phyloP scores from a whole-genome alignment of 2,888 invertebrate species.

The Gymnoscelis rufifasciata region DNA sequence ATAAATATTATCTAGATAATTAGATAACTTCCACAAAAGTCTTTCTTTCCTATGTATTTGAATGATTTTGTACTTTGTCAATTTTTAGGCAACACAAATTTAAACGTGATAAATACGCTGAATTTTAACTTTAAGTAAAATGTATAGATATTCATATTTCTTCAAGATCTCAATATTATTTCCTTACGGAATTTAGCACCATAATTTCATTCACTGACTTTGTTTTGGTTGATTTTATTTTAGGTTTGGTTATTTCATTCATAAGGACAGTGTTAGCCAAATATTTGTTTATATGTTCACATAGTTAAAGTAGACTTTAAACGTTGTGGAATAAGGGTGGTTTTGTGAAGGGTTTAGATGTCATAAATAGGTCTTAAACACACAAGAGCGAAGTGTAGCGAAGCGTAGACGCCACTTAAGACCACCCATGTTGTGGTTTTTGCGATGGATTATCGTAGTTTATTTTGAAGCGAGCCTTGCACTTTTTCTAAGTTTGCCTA shows the following conservation, averaged over 20 bases:
- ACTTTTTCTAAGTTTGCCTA: slow-evolving; percentile 28
- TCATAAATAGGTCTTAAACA: slow-evolving; percentile 50
- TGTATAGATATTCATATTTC: too few species aligned
- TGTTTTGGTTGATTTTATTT: slow-evolving; percentile 38
- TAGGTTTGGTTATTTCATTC: slow-evolving; percentile 68
- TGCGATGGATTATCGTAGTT: slow-evolving; percentile 58
- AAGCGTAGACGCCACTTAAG: slow-evolving; percentile 66
- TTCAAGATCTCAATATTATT: too few species aligned
- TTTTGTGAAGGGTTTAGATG: slow-evolving; percentile 12
- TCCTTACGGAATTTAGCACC: slow-evolving; percentile 8
- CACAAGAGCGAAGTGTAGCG: slow-evolving; percentile 59
- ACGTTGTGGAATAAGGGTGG: not conserved
- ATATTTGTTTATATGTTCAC: slow-evolving; percentile 59
- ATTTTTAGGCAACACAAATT: too few species aligned
- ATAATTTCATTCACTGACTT: slow-evolving; percentile 17
- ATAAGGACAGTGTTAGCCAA: slow-evolving; percentile 65
- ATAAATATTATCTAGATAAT: too few species aligned
- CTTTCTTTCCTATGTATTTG: too few species aligned
- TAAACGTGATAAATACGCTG: too few species aligned
- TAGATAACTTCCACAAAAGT: too few species aligned
- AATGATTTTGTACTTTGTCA: too few species aligned
- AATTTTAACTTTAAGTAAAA: too few species aligned
- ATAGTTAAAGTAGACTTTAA: slow-evolving; percentile 36
- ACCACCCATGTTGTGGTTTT: slow-evolving; percentile 70
- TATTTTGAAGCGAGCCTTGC: slow-evolving; percentile 50